These are phyloP conservation scores for Dissostichus mawsoni DNA, from an alignment of 2,113 vertebrate species.

Conservation along the genomic window DNA sequence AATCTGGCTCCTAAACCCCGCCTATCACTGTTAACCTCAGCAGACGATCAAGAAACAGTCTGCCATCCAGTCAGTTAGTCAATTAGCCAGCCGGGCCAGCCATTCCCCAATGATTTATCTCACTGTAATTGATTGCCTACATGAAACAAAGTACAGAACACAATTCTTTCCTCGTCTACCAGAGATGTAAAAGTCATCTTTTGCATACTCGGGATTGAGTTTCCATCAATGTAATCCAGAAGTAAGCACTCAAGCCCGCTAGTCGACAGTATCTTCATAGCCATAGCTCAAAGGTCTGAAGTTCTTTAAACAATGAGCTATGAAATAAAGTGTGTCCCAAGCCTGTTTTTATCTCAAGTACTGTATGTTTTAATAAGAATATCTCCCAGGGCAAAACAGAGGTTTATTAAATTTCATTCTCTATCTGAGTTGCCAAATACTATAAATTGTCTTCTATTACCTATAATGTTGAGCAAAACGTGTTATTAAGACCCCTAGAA, in stretches of 20 bases:
- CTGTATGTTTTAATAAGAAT: constrained; percentile 47
- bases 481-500: constrained; percentile 34
- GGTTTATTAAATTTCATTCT: constrained; percentile 56
- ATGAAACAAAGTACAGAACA: constrained; percentile 41
- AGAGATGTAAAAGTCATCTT: constrained; percentile 46
- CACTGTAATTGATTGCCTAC: constrained; percentile 48
- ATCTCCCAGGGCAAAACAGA: constrained; percentile 31
- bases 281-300: constrained; percentile 34
- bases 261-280: constrained; percentile 39
- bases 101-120: constrained; percentile 49
- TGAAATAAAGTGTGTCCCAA: constrained; percentile 33
- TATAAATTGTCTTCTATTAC: constrained; percentile 67
- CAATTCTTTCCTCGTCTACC: constrained; percentile 30
- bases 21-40: constrained; percentile 51
- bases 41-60: constrained; percentile 31
- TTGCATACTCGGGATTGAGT: constrained; percentile 31
- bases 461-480: constrained; percentile 37
- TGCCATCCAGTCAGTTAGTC: constrained; percentile 34
- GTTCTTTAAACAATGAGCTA: constrained; percentile 50
- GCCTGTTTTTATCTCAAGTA: constrained; percentile 29
- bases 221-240: constrained; percentile 45
- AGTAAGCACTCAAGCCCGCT: constrained; percentile 29
- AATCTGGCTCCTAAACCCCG: constrained; percentile 42
- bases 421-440: constrained; percentile 57
- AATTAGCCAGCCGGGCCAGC: constrained; percentile 42